Evolutionary conservation across 2,113 vertebrate genomes (phyloP).

Genomic region (Litocranius walleri): DNA sequence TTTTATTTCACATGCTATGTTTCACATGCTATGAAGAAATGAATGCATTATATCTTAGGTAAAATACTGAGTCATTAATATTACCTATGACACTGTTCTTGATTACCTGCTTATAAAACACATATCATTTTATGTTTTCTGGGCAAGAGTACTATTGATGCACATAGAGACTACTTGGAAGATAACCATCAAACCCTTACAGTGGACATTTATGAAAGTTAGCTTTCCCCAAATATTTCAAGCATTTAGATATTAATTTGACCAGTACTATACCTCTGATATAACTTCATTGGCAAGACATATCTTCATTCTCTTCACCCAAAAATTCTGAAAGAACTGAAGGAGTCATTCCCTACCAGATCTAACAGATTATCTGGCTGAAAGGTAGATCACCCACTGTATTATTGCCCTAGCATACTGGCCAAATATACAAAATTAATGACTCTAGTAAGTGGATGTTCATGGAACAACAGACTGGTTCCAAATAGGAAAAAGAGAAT

Average conservation of each 20-base stretch:
- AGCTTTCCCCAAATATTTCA: background rate
- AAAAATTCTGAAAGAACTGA: conserved; percentile 1
- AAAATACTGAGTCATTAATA: background rate
- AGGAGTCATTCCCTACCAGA: background rate
- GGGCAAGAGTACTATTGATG: background rate
- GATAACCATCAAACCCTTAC: background rate
- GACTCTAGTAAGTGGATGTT: conserved; percentile 54
- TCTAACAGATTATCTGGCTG: conserved; percentile 11
- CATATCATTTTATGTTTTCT: background rate
- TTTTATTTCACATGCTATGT: background rate
- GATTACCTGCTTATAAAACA: background rate
- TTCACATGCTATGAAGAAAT: background rate
- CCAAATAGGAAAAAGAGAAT: too few relatives aligned
- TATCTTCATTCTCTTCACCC: background rate
- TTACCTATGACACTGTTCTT: background rate
- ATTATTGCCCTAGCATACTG: conserved; percentile 16
- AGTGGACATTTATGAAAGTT: background rate
- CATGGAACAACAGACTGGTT: too few relatives aligned
- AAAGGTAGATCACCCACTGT: conserved; percentile 53
- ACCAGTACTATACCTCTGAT: background rate
- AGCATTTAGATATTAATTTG: background rate
- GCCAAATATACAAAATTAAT: conserved; percentile 50
- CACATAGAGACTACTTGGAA: background rate
- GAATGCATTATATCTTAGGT: background rate
- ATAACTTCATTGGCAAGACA: background rate